Conservation (phyloP, 2,113 vertebrate genomes). For the Asarcornis scutulata region DNA sequence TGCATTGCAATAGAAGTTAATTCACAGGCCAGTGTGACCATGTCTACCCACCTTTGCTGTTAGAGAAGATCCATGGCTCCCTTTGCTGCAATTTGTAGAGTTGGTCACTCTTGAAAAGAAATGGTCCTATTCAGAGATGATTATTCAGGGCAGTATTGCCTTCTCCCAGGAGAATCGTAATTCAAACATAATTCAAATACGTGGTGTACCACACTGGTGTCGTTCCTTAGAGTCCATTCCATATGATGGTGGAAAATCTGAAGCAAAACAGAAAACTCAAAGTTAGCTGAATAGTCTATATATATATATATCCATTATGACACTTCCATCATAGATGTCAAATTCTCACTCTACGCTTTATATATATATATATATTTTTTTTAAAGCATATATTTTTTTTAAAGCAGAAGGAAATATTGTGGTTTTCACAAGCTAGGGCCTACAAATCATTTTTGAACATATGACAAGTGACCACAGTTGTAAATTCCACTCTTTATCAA, state of each 20-base stretch:
- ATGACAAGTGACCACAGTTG: background rate
- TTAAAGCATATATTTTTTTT: background rate
- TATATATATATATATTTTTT: background rate
- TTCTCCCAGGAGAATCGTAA: background rate
- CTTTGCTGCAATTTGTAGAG: background rate
- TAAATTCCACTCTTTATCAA: background rate
- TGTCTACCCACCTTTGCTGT: background rate
- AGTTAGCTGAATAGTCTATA: background rate
- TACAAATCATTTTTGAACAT: background rate
- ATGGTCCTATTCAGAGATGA: background rate
- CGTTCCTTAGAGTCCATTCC: background rate
- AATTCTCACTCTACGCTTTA: background rate
- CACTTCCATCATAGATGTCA: background rate
- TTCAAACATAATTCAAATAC: background rate
- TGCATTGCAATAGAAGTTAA: background rate
- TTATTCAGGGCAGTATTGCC: background rate
- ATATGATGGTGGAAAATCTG: background rate
- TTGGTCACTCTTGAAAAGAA: background rate
- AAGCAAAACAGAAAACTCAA: background rate
- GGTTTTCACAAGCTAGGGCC: background rate
- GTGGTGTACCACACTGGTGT: fast-evolving
- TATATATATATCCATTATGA: background rate
- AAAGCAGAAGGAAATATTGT: background rate
- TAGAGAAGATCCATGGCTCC: background rate
- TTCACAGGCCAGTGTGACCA: background rate